Conservation (phyloP, 2,797 vertebrate genomes). For the Mus caroli region DNA sequence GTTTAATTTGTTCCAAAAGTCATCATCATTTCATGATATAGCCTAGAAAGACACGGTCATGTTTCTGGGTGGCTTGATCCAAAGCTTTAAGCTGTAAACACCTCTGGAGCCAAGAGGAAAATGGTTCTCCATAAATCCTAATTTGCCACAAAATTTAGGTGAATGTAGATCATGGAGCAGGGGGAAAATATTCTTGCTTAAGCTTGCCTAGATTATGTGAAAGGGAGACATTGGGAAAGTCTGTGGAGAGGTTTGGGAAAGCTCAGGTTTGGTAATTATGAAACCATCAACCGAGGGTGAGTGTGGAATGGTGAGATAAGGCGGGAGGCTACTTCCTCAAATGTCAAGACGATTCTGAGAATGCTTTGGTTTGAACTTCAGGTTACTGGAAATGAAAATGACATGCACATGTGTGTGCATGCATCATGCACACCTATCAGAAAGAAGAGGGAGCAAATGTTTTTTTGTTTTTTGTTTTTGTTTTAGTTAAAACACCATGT, state of each 20-base stretch:
- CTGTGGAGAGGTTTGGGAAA: slow-evolving; percentile 21
- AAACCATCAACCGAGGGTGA: background rate
- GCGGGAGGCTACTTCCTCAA: slow-evolving; percentile 59
- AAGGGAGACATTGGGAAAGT: slow-evolving; percentile 18
- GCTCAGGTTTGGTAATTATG: background rate
- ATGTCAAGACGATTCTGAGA: slow-evolving; percentile 23
- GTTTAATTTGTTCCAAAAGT: slow-evolving; percentile 8
- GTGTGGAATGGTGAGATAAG: background rate
- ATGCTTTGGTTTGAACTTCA: slow-evolving; percentile 68
- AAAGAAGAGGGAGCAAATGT: background rate
- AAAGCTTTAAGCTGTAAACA: slow-evolving; percentile 35
- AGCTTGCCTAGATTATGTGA: slow-evolving; percentile 26
- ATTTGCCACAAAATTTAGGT: slow-evolving; percentile 16
- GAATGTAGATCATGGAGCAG: background rate
- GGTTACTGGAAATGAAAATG: slow-evolving; percentile 59
- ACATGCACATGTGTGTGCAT: background rate
- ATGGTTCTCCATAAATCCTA: slow-evolving; percentile 24
- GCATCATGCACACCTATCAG: background rate
- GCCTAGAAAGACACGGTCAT: background rate
- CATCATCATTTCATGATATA: background rate
- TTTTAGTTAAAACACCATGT: background rate
- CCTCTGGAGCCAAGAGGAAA: slow-evolving; percentile 9
- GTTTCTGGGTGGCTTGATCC: background rate
- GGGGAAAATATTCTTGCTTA: slow-evolving; percentile 7
- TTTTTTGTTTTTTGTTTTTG: background rate